Conservation (phyloP, 2,888 invertebrate species). For the Papilio demoleus region DNA sequence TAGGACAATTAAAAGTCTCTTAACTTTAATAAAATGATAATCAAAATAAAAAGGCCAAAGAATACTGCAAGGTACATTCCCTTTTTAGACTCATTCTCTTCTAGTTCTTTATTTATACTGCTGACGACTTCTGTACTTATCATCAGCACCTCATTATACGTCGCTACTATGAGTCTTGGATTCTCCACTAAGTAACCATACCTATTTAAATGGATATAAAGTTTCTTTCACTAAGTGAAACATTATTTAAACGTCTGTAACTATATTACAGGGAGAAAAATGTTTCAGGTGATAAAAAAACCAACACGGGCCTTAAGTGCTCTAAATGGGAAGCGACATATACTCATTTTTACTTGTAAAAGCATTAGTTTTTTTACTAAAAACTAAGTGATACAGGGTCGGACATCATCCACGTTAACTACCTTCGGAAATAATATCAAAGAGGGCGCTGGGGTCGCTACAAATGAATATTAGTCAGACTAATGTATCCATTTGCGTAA, state of each 20-base stretch:
- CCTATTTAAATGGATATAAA: too few relatives aligned
- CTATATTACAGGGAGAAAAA: conserved; percentile 64
- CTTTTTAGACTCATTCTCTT: not conserved
- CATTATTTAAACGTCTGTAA: conserved; percentile 49
- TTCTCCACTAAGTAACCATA: too few relatives aligned
- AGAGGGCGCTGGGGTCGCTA: conserved; percentile 56
- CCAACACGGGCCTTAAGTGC: conserved; percentile 65
- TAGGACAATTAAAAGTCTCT: not conserved
- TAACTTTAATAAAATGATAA: not conserved
- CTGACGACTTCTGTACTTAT: too few relatives aligned
- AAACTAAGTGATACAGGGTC: conserved; percentile 60
- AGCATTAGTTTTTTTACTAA: conserved; percentile 64
- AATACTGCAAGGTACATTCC: not conserved
- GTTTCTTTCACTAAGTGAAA: too few relatives aligned
- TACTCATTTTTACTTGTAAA: conserved; percentile 73
- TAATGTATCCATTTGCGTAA: conserved; percentile 71
- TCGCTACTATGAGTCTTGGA: too few relatives aligned
- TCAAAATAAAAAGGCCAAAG: not conserved
- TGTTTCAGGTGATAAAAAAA: conserved; percentile 37
- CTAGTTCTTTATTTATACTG: too few relatives aligned
- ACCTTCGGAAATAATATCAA: conserved; percentile 53
- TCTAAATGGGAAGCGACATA: conserved; percentile 67
- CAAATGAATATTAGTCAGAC: conserved; percentile 72
- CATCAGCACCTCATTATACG: too few relatives aligned
- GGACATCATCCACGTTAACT: conserved; percentile 59